Evolutionary conservation across 2,113 vertebrate species (phyloP).

Genomic region (Columbina picui): DNA sequence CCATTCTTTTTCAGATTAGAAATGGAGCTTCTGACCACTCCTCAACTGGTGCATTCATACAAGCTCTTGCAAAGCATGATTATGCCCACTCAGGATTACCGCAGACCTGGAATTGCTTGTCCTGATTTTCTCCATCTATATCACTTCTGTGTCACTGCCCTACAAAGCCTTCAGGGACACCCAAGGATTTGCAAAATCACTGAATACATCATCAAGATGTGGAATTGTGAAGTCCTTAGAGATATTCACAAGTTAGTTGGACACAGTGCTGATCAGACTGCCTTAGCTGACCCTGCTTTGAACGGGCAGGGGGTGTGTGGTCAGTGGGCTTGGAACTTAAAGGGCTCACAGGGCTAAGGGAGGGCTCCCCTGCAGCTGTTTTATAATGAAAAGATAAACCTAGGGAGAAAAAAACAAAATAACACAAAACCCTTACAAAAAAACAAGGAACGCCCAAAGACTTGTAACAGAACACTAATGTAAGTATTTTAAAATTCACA

Average conservation of each 20-base stretch:
- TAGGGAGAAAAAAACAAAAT: background rate
- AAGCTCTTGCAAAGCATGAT: background rate
- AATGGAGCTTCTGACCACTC: background rate
- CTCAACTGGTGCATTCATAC: background rate
- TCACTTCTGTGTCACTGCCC: background rate
- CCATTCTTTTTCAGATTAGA: background rate
- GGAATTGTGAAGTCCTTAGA: background rate
- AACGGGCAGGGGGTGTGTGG: background rate
- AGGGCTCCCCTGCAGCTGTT: background rate
- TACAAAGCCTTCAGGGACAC: background rate
- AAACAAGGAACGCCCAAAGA: conserved; percentile 37
- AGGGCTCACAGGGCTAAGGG: background rate
- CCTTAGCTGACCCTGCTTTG: background rate
- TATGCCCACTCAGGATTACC: background rate
- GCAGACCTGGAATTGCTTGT: background rate
- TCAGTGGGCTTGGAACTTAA: background rate
- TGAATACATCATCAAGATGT: background rate
- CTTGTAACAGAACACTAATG: conserved; percentile 31
- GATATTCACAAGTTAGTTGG: background rate
- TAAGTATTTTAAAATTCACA: conserved; percentile 40
- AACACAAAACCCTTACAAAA: conserved; percentile 15
- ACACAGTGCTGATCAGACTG: background rate
- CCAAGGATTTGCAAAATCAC: background rate
- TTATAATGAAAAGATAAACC: conserved; percentile 19
- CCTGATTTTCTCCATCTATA: background rate